Evolutionary conservation across 2,888 invertebrate genomes (phyloP), one percentile per base, ranked within the genome.

Genomic region (Cenopis cana): DNA sequence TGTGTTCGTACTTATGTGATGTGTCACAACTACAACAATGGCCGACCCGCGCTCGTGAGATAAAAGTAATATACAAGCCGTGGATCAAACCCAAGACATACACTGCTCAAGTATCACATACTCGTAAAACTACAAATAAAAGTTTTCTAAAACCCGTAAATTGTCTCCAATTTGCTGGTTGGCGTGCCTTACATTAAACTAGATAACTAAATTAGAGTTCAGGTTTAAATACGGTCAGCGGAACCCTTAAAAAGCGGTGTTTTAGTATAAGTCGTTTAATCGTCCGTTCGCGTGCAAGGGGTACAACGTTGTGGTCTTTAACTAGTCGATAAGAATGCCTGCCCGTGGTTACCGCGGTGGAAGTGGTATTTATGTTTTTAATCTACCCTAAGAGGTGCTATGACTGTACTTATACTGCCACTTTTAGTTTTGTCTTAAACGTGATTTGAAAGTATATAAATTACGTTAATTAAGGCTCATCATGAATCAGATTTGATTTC

Each of bases 291-390:
- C 91, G 91, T 91, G 91, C 85, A 85, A 76, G 67, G 69, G 74
- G 78, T 79, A 83, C 83, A 80, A 73, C 78, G 76, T 79, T 82
- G 83, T 82, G 82, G 85, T 87, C 85, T 87, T 86, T 87, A 85
- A 81, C 76, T 74, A 74, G 75, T 77, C 79, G 81, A 81, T 81
- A 88, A 85, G 84, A 82, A 83, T 79, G 74, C 75, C 77, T 77
- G 80, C 80, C 75, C 79, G 80, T 79, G 82, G 83, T 85, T 81
- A 84, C 80, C 72, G 77, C 82, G 80, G 82, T 86, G 84, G 77
- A 82, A 80, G 80, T 78, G 80, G 83, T 87, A 84, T 88, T 89
- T 89, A 87, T 84, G 86, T 85, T 86, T 89, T 88, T 88, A 89
- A 89, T 89, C 85, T 85, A 82, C 82, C 77, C 79, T 84, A 83